Percentiles rank a stretch among this genome's conserved stretches.
These are phyloP conservation scores for Helostoma temminkii DNA, from an alignment of 2,797 vertebrate species.

Conservation along the genomic window DNA sequence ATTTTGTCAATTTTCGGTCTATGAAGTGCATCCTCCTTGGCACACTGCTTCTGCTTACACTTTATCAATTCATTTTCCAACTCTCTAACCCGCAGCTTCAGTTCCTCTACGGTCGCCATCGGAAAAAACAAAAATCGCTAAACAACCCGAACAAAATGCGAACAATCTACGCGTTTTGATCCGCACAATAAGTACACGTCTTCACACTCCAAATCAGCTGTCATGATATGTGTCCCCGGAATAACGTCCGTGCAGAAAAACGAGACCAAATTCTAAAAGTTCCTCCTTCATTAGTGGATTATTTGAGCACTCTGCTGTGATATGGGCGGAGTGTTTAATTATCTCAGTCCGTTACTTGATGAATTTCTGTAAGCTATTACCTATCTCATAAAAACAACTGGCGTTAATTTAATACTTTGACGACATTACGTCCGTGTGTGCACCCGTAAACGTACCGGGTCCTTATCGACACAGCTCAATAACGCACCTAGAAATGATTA, in stretches of 20 bases:
- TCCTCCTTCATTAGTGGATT: conserved; percentile 9
- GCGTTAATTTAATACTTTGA: neutral
- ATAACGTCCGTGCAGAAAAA: conserved; percentile 73
- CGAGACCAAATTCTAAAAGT: rapidly evolving
- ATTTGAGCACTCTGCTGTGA: rapidly evolving
- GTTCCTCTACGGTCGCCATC: conserved; percentile 86
- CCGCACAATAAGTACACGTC: conserved; percentile 79
- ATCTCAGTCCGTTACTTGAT: rapidly evolving
- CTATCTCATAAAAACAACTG: neutral
- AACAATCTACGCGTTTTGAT: neutral
- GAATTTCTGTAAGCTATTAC: neutral
- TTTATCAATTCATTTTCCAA: conserved; percentile 91
- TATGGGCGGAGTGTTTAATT: rapidly evolving
- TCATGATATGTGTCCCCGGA: conserved; percentile 48
- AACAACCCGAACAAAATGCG: neutral
- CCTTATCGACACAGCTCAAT: neutral
- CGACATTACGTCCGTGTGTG: conserved; percentile 11
- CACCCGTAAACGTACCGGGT: conserved; percentile 31
- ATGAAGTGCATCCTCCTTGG: conserved; percentile 62
- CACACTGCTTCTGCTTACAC: conserved; percentile 78
- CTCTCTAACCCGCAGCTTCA: conserved; percentile 89
- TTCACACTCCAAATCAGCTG: conserved; percentile 68
- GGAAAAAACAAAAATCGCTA: neutral
- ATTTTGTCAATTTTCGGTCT: conserved; percentile 90
- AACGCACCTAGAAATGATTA: conserved; percentile 40